Evolutionary conservation across 2,888 invertebrate genomes (phyloP).

Genomic region (Idaea aversata): DNA sequence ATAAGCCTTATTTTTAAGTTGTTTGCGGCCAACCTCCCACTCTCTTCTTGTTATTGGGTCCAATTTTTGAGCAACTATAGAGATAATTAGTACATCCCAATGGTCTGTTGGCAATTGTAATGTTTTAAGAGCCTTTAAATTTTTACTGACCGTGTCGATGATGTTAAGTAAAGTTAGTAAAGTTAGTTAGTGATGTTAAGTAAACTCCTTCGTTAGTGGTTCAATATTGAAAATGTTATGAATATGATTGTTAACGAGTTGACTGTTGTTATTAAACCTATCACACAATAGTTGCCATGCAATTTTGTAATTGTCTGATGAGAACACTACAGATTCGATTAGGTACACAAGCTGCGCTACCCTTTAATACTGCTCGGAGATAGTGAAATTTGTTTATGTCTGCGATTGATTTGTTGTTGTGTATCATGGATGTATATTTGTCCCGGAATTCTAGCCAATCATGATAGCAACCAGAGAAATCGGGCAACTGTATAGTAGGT

Average conservation of each 20-base stretch:
- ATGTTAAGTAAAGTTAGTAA: too few species aligned
- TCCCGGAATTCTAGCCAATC: constrained; percentile 24
- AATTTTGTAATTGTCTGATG: constrained; percentile 22
- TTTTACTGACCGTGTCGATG: too few species aligned
- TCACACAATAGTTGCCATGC: constrained; percentile 29
- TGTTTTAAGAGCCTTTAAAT: too few species aligned
- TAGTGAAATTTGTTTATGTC: constrained; percentile 26
- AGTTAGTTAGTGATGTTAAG: too few species aligned
- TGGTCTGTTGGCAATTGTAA: not conserved
- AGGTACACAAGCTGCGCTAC: constrained; percentile 26
- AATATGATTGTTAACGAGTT: constrained; percentile 5
- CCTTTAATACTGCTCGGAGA: constrained; percentile 23
- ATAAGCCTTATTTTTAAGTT: not conserved
- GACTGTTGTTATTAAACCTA: constrained; percentile 25
- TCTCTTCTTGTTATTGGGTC: not conserved
- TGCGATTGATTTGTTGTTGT: constrained; percentile 19
- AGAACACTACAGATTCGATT: constrained; percentile 27
- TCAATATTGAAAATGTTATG: too few species aligned
- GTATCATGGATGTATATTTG: constrained; percentile 23
- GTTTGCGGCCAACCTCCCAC: not conserved
- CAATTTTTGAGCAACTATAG: not conserved
- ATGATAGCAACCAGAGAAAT: constrained; percentile 18
- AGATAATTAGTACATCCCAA: not conserved
- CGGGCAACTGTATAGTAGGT: constrained; percentile 21
- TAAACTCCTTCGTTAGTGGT: too few species aligned